phyloP scores from a whole-genome alignment of 1,140 invertebrate species.

The Dolichoris vasculosae region DNA sequence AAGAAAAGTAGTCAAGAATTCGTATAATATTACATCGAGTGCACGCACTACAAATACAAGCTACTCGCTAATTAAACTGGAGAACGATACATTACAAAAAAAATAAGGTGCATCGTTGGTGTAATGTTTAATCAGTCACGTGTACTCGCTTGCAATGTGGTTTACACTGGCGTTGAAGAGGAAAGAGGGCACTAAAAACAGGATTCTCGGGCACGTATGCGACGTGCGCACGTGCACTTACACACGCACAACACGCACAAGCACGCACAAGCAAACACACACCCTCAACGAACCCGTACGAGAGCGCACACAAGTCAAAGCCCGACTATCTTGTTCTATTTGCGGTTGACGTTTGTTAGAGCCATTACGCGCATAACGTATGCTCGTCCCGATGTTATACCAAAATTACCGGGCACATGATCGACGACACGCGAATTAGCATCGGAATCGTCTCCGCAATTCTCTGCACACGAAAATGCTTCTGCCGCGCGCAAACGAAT shows the following conservation, averaged over 20 bases:
- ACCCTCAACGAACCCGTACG: neutral
- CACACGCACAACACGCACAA: neutral
- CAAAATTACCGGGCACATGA: slow-evolving; percentile 46
- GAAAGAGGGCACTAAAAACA: slow-evolving; percentile 3
- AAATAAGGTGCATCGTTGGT: slow-evolving; percentile 13
- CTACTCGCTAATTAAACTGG: neutral
- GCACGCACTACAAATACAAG: neutral
- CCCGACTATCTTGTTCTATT: slow-evolving; percentile 45
- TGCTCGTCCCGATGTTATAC: slow-evolving; percentile 30
- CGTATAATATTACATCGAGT: neutral
- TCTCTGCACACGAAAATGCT: slow-evolving; percentile 33
- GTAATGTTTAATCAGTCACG: slow-evolving; percentile 24
- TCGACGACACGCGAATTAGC: slow-evolving; percentile 51
- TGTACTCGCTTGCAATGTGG: slow-evolving; percentile 29
- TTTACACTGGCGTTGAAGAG: slow-evolving; percentile 6
- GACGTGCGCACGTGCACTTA: neutral
- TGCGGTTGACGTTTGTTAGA: slow-evolving; percentile 52
- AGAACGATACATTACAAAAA: neutral
- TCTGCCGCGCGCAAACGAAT: slow-evolving; percentile 2
- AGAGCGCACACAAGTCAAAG: neutral
- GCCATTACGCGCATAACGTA: slow-evolving; percentile 41
- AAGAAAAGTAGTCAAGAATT: no score
- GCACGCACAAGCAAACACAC: no score
- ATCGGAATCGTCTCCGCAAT: slow-evolving; percentile 42
- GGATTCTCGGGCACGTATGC: neutral